These are phyloP conservation scores for Hydrotaea cyrtoneurina DNA, from an alignment of 2,888 invertebrate species.

Conservation along the genomic window DNA sequence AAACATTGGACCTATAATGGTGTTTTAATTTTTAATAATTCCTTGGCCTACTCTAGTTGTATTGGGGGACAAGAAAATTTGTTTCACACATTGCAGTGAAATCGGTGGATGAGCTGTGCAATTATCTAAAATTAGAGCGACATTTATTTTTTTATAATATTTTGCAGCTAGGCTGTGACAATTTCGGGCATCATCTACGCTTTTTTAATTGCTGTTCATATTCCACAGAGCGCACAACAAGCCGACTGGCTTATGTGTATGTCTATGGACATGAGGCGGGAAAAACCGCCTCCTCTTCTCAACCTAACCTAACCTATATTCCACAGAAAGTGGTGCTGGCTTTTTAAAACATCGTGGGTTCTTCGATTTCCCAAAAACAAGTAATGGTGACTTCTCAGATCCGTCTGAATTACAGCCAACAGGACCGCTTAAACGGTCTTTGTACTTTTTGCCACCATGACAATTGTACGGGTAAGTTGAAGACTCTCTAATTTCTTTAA, in stretches of 20 bases:
- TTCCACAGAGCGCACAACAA: too few relatives aligned
- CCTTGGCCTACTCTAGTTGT: conserved; percentile 6
- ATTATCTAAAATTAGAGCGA: conserved; percentile 3
- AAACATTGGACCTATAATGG: conserved; percentile 1
- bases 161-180: conserved; percentile 1
- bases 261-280: too few relatives aligned
- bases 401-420: conserved; percentile 15
- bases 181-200: conserved; percentile 36
- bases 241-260: too few relatives aligned
- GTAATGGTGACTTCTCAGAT: neutral
- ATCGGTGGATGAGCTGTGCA: neutral
- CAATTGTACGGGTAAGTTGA: too few relatives aligned
- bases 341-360: conserved; percentile 37
- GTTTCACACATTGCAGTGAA: neutral
- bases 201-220: conserved; percentile 7
- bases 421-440: conserved; percentile 9
- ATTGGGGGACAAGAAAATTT: neutral
- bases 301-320: too few relatives aligned
- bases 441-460: conserved; percentile 2
- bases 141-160: neutral
- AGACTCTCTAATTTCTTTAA: too few relatives aligned
- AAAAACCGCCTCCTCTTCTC: too few relatives aligned
- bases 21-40: conserved; percentile 19
- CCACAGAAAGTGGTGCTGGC: neutral
- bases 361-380: conserved; percentile 18